phyloP scores from a whole-genome alignment of 2,888 invertebrate genomes.

The Lypha dubia region DNA sequence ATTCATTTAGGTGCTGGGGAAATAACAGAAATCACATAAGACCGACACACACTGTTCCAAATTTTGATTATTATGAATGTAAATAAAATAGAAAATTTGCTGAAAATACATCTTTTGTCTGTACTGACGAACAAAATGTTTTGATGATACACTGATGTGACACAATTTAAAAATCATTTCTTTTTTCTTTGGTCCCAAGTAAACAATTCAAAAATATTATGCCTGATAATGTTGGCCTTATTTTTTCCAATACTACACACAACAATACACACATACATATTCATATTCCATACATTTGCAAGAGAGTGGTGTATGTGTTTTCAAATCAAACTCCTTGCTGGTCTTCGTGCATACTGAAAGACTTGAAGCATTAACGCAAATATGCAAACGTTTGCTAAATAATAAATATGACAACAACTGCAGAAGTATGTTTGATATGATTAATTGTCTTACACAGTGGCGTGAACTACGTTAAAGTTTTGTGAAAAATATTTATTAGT shows the following conservation, averaged over 20 bases:
- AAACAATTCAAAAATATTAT: constrained; percentile 29
- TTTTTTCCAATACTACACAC: not conserved
- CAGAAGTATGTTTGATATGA: constrained; percentile 30
- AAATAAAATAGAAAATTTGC: not conserved
- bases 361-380: constrained; percentile 22
- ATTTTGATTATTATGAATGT: constrained; percentile 10
- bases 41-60: constrained; percentile 16
- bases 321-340: not conserved
- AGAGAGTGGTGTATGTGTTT: not conserved
- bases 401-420: constrained; percentile 22
- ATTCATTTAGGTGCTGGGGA: not conserved
- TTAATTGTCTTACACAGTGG: constrained; percentile 17
- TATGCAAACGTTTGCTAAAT: constrained; percentile 38
- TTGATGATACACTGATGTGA: constrained; percentile 1
- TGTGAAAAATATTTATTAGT: too few species aligned
- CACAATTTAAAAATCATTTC: not conserved
- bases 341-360: not conserved
- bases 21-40: not conserved
- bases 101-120: not conserved
- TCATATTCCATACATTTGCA: not conserved
- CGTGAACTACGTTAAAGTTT: too few species aligned
- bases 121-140: not conserved
- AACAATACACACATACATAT: too few species aligned
- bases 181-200: not conserved
- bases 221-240: constrained; percentile 26